Conservation (phyloP, 2,888 invertebrate genomes). For the Nemapogon koenigi region DNA sequence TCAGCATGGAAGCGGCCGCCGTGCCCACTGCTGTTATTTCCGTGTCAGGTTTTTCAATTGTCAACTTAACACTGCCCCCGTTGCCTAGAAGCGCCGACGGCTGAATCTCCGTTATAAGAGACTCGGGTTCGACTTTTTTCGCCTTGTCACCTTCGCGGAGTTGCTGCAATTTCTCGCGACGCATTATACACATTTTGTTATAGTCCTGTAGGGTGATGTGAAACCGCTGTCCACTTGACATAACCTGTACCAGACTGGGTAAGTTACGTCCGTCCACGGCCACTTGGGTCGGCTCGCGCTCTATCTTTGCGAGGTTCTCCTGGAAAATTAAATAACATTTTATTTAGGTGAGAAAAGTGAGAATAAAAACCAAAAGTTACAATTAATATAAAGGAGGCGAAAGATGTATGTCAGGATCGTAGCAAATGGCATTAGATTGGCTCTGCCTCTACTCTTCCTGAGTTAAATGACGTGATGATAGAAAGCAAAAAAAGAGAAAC, state of each 20-base stretch:
- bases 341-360: too few species aligned
- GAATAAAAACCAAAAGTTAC: too few species aligned
- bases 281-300: slow-evolving; percentile 56
- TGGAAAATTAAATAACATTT: slow-evolving; percentile 21
- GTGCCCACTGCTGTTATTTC: slow-evolving; percentile 31
- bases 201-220: slow-evolving; percentile 81
- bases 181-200: slow-evolving; percentile 78
- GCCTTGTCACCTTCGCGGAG: slow-evolving; percentile 53
- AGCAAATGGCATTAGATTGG: too few species aligned
- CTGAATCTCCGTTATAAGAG: slow-evolving; percentile 43
- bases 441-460: too few species aligned
- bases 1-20: slow-evolving; percentile 49
- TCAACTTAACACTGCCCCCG: slow-evolving; percentile 41
- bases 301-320: slow-evolving; percentile 47
- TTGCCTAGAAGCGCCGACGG: slow-evolving; percentile 44
- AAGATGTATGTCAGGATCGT: too few species aligned
- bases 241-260: slow-evolving; percentile 74
- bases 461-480: too few species aligned
- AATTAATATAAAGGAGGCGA: too few species aligned
- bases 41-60: slow-evolving; percentile 25
- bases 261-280: slow-evolving; percentile 66
- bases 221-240: slow-evolving; percentile 79
- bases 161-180: slow-evolving; percentile 70
- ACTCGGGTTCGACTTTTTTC: slow-evolving; percentile 21
- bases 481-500: too few species aligned